These are phyloP conservation scores for Gavia stellata DNA, from an alignment of 2,113 vertebrate genomes.

Conservation along the genomic window DNA sequence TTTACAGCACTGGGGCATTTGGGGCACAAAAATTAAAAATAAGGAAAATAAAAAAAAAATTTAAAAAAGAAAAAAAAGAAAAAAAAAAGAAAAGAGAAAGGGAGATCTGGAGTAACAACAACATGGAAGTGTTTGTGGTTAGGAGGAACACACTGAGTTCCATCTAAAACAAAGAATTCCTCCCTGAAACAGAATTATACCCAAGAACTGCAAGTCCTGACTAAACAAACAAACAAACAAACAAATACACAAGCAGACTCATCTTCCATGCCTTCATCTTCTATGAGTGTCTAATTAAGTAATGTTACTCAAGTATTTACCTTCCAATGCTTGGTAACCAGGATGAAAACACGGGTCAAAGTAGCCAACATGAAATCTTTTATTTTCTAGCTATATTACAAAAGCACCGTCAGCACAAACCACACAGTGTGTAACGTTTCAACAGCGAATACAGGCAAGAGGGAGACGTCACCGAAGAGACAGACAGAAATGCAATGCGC, in stretches of 20 bases:
- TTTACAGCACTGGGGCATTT: background rate
- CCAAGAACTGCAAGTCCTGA: background rate
- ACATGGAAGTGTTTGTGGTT: background rate
- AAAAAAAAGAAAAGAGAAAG: background rate
- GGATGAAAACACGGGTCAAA: background rate
- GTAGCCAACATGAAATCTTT: background rate
- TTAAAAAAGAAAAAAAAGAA: too few relatives aligned
- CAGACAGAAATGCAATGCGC: background rate
- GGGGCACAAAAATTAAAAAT: background rate
- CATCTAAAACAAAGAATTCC: background rate
- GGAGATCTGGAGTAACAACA: background rate
- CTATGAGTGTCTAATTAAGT: background rate
- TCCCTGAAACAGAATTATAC: background rate
- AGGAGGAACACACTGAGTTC: background rate
- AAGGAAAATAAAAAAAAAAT: background rate
- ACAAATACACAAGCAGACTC: background rate
- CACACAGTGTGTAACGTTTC: background rate
- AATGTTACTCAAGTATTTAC: background rate
- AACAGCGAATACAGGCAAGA: background rate
- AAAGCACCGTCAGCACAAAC: background rate
- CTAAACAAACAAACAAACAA: slow-evolving; percentile 10
- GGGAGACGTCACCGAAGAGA: background rate
- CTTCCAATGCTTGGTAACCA: background rate
- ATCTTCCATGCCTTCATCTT: background rate
- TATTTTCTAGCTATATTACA: background rate